A percentile compares a stretch with the other conserved stretches of the same genome.
Evolutionary conservation across 2,113 vertebrate species (phyloP).

Genomic region (Chaenocephalus aceratus): DNA sequence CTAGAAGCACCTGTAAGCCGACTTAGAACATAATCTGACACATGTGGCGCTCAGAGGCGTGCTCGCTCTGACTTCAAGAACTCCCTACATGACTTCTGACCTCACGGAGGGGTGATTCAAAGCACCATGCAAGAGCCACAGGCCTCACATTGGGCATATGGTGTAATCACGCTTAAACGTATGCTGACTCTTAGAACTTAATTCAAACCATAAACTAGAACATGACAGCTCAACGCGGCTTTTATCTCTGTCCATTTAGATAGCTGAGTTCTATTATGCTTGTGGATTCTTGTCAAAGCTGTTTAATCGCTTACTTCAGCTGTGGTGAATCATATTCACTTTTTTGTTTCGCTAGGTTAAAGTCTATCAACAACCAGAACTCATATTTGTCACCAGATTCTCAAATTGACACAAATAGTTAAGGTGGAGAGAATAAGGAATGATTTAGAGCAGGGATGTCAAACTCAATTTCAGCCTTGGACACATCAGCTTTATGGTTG

Average conservation of each 20-base stretch:
- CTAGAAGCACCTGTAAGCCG: slow-evolving; percentile 74
- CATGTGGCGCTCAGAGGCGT: slow-evolving; percentile 60
- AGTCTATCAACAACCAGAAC: background rate
- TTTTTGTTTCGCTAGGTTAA: slow-evolving; percentile 9
- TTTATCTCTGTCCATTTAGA: slow-evolving; percentile 60
- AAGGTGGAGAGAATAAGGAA: background rate
- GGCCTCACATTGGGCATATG: slow-evolving; percentile 42
- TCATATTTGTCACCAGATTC: background rate
- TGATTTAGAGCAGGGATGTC: no score
- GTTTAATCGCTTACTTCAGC: slow-evolving; percentile 38
- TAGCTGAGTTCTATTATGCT: slow-evolving; percentile 53
- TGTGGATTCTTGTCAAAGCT: slow-evolving; percentile 54
- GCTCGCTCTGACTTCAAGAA: slow-evolving; percentile 52
- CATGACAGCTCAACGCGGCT: slow-evolving; percentile 29
- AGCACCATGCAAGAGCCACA: slow-evolving; percentile 38
- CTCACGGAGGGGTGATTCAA: slow-evolving; percentile 45
- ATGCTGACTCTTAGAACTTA: slow-evolving; percentile 47
- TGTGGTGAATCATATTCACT: slow-evolving; percentile 4
- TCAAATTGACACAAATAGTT: background rate
- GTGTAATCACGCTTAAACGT: slow-evolving; percentile 44
- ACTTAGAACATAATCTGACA: slow-evolving; percentile 67
- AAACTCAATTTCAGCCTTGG: no score
- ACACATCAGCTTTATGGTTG: no score
- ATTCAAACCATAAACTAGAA: slow-evolving; percentile 53
- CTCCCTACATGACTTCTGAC: slow-evolving; percentile 62